Evolutionary conservation across 2,888 invertebrate species (phyloP).

Genomic region (Meloe dianella): DNA sequence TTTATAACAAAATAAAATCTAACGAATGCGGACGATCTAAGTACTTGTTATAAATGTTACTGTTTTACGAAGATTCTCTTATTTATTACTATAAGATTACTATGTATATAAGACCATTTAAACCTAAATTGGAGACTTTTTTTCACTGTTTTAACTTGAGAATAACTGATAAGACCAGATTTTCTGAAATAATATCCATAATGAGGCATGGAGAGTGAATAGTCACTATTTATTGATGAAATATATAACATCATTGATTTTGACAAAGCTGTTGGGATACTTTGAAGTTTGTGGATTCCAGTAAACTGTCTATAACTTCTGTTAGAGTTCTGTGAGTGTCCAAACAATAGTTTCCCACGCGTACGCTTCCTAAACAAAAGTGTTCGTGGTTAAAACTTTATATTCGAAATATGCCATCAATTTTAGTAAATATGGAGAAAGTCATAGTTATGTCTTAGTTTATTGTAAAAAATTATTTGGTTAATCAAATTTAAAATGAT

Average conservation of each 20-base stretch:
- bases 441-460: conserved; percentile 19
- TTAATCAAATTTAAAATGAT: background rate
- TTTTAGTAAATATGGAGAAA: conserved; percentile 30
- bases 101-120: no score
- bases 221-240: conserved; percentile 12
- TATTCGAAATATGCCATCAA: conserved; percentile 30
- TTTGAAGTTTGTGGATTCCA: conserved; percentile 29
- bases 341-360: conserved; percentile 28
- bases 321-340: conserved; percentile 28
- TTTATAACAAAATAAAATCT: no score
- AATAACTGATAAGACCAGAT: no score
- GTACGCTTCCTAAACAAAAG: conserved; percentile 30
- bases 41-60: no score
- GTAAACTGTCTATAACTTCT: conserved; percentile 26
- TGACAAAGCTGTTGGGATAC: conserved; percentile 24
- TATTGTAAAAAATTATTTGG: background rate
- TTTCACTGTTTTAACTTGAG: no score
- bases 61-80: no score
- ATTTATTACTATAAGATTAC: no score
- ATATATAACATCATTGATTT: conserved; percentile 30
- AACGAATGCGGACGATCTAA: no score
- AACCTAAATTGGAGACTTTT: no score
- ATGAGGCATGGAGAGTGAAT: no score
- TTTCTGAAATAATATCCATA: no score
- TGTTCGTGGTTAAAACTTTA: conserved; percentile 24